Evolutionary conservation across 2,888 invertebrate genomes (phyloP).

Genomic region (Mythimna loreyi): DNA sequence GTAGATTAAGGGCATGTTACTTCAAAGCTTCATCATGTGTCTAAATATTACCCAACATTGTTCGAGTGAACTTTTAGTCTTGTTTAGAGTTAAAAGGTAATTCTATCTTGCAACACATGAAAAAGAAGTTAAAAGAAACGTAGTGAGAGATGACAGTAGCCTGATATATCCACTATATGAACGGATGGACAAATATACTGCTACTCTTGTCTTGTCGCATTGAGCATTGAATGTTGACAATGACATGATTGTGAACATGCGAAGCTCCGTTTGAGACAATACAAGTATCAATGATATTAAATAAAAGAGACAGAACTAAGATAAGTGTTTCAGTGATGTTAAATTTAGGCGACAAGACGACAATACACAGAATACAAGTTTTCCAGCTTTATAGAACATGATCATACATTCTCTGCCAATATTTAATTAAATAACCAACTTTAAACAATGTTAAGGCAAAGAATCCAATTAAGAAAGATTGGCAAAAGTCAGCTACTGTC

Average conservation of each 20-base stretch:
- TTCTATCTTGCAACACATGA: not conserved
- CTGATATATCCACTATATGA: no score
- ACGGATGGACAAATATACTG: not conserved
- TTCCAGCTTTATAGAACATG: not conserved
- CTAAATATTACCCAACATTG: conserved; percentile 20
- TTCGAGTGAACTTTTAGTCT: not conserved
- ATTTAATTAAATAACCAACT: conserved; percentile 19
- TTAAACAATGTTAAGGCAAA: conserved; percentile 28
- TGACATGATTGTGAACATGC: not conserved
- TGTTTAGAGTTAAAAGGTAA: not conserved
- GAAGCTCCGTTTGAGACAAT: not conserved
- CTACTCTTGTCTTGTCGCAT: not conserved
- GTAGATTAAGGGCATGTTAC: conserved; percentile 44
- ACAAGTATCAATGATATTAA: not conserved
- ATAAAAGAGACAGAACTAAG: not conserved
- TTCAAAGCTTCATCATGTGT: conserved; percentile 27
- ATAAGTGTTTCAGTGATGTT: not conserved
- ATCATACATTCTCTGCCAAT: conserved; percentile 11
- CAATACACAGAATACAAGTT: not conserved
- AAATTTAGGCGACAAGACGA: not conserved
- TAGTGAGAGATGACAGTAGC: not conserved
- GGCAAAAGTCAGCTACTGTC: conserved; percentile 30
- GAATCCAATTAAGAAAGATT: conserved; percentile 46
- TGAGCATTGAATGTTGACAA: not conserved
- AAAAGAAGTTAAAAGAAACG: no score